These are phyloP conservation scores for Neolamprologus sp. DNA, from an alignment of 2,113 vertebrate genomes.

Conservation along the genomic window DNA sequence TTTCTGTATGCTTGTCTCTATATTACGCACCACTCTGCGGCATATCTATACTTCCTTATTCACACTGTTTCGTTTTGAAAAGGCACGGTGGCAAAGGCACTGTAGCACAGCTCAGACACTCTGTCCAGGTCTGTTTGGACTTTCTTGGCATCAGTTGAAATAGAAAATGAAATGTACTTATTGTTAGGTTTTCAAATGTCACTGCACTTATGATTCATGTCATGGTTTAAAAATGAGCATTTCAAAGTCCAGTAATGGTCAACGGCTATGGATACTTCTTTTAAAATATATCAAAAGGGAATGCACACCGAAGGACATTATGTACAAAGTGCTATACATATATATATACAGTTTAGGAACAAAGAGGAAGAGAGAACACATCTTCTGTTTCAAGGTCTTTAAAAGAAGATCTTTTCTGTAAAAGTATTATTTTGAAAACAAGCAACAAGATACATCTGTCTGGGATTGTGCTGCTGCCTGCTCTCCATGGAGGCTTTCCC, in stretches of 20 bases:
- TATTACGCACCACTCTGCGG: not conserved
- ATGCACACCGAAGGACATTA: not conserved
- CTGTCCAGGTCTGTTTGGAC: not conserved
- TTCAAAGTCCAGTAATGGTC: not conserved
- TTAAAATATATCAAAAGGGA: not conserved
- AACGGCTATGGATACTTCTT: not conserved
- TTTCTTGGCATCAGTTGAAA: not conserved
- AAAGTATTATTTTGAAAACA: not conserved
- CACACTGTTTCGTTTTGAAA: not conserved
- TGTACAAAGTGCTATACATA: not conserved
- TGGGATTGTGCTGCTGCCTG: not conserved
- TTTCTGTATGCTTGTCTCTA: not conserved
- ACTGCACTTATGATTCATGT: not conserved
- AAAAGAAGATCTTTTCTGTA: not conserved
- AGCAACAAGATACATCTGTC: not conserved
- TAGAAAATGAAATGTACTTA: slow-evolving; percentile 5
- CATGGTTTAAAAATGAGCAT: not conserved
- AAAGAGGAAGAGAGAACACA: not conserved
- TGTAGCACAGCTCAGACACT: not conserved
- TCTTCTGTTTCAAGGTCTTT: not conserved
- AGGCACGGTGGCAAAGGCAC: slow-evolving; percentile 39
- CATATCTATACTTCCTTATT: not conserved
- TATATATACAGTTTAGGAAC: not conserved
- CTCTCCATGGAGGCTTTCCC: not conserved
- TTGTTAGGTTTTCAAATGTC: not conserved